Percentiles rank a stretch among this genome's conserved stretches.
Conservation (phyloP, 2,797 vertebrate species). For the Hozukius guyotensis region DNA sequence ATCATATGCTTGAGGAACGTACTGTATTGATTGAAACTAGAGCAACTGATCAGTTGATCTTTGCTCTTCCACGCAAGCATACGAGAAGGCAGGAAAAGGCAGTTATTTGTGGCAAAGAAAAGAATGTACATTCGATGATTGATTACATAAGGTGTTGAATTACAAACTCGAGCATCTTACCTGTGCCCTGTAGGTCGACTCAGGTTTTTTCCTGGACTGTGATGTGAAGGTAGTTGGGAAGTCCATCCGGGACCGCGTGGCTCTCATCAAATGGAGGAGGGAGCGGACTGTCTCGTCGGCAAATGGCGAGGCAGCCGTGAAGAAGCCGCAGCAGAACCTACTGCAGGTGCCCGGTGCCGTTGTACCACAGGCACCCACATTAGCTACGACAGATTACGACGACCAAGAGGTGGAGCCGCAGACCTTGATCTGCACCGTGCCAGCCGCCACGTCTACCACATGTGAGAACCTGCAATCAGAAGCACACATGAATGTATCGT, state of each 20-base stretch:
- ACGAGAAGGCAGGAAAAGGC: background rate
- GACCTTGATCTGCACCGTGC: constrained; percentile 82
- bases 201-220: constrained; percentile 95
- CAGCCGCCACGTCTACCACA: constrained; percentile 83
- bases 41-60: constrained; percentile 20
- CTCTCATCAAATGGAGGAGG: constrained; percentile 94
- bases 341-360: constrained; percentile 86
- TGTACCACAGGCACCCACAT: constrained; percentile 73
- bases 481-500: background rate
- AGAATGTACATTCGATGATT: background rate
- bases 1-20: background rate
- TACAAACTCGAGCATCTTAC: background rate
- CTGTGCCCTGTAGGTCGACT: constrained; percentile 88
- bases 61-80: background rate
- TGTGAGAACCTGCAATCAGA: constrained; percentile 82
- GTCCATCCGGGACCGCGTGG: constrained; percentile 95
- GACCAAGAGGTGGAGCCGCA: constrained; percentile 88
- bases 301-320: constrained; percentile 57
- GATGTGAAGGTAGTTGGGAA: constrained; percentile 97
- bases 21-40: constrained; percentile 46
- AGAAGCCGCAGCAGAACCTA: constrained; percentile 80
- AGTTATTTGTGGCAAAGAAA: background rate
- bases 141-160: background rate
- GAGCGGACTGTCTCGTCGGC: constrained; percentile 82
- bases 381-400: constrained; percentile 80